These are phyloP conservation scores for Nipponia nippon DNA, from an alignment of 2,113 vertebrate species.

Conservation along the genomic window DNA sequence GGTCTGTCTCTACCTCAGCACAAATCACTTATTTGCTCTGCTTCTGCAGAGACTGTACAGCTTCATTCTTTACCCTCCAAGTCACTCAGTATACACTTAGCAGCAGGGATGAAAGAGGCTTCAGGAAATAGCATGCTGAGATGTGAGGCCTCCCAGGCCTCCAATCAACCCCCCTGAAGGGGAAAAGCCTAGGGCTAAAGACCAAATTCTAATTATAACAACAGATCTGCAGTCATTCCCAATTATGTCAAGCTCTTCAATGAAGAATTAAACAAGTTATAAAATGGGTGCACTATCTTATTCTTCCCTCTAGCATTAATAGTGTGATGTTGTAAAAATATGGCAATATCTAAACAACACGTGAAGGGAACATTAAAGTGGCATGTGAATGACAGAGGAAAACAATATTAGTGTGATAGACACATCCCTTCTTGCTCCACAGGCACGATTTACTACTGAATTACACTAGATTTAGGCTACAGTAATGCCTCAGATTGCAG, in stretches of 20 bases:
- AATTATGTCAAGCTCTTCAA: constrained; percentile 46
- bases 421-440: not conserved
- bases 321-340: not conserved
- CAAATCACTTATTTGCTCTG: not conserved
- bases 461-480: not conserved
- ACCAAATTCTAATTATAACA: constrained; percentile 67
- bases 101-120: constrained; percentile 54
- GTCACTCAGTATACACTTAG: constrained; percentile 8
- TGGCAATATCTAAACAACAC: not conserved
- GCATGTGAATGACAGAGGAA: not conserved
- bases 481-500: not conserved
- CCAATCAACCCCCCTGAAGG: constrained; percentile 59
- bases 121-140: constrained; percentile 65
- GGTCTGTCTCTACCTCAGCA: not conserved
- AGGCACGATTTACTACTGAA: not conserved
- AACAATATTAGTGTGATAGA: not conserved
- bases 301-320: not conserved
- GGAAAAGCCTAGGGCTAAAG: constrained; percentile 54
- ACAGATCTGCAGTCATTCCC: constrained; percentile 54
- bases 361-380: not conserved
- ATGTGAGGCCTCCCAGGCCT: constrained; percentile 60
- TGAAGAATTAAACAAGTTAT: constrained; percentile 13
- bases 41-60: not conserved
- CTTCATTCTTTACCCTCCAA: constrained; percentile 23
- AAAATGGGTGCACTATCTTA: not conserved